Base-by-base conservation (phyloP, 2,113 vertebrate genomes). In the Syngnathus floridae region DNA sequence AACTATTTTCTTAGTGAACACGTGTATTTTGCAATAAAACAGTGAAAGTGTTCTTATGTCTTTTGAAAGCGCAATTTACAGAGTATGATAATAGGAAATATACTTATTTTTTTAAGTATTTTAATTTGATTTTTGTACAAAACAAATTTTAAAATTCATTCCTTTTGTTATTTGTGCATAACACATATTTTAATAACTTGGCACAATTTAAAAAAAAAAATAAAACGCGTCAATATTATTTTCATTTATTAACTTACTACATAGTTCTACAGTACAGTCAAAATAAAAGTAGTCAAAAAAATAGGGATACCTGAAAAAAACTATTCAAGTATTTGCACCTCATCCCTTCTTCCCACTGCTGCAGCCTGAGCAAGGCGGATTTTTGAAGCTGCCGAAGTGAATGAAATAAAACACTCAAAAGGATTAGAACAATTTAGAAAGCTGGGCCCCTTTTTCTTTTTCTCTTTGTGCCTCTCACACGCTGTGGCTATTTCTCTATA, bases 381-480 rank as follows among this genome's bases (percentile, higher is more conserved):
- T 92, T 91, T 92, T 92, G 90, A 92, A 90, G 91, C 90, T 89
- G 92, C 11, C 10, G 48, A 38, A 52, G 10, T 51, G 90, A 92
- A 93, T 92, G 88, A 94, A 96, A 94, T 94, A 93, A 96, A 94
- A 92, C 91, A 91, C 92, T 92, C 87, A 77, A 86, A 56, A 92
- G 91, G 93, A 94, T 94, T 94, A 93, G 90, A 86, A 87, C 91
- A 90, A 91, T 94, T 94, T 93, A 92, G 91, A 92, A 93, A 92
- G 92, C 89, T 83, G 84, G 59, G 65, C 87, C 90, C 82, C 90
- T 78, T 89, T 31, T 89, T 90, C 54, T 56, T 56, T 85, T 92
- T 93, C 92, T 90, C 92, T 92, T 92, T 91, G 91, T 85, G 91
- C 91, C 93, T 89, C 92, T 89, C 87, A 90, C 89, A 90, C 91